Evolutionary conservation across 2,888 invertebrate species (phyloP), one percentile per base, ranked within the genome.

Genomic region (Chaitophorus viminalis): DNA sequence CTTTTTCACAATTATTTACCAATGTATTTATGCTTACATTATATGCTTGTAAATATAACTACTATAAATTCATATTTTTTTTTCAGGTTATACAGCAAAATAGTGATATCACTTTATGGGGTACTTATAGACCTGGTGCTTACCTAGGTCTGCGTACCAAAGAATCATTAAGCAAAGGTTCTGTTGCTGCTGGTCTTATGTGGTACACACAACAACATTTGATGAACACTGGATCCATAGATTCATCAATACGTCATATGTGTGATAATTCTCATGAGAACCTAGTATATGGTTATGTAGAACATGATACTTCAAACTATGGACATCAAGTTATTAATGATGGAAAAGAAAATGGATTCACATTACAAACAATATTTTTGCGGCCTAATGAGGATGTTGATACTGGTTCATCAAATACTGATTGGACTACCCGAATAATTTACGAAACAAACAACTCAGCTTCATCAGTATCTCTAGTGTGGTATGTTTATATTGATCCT

Each of bases 91-190:
- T 92, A 82, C 92, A 93, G 82, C 92, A 94, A n/a, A 96, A 95
- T 0, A 91, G 96, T 72, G 94, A 95, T 0, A 95, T 96, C 21
- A 93, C 95, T 74, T 97, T 95, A 92, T 99, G 99, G 99, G 99
- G 99, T 17, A 95, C 96, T 0, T 99, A 99, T 91, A 92, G 98
- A 39, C 95, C 98, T 0, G 96, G 96, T 0, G 94, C 95, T 3
- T 98, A 98, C 92, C 95, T 98, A 91, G 98, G 98, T 0, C 92
- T 99, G 91, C 97, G 98, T 92, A 97, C 97, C 0, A 93, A 99
- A 85, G 96, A 97, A 91, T 96, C 97, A 0, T 21, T 65, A n/a
- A 81, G 31, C 5, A 39, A 46, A 81, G 93, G 95, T 86, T 98
- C 99, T 0, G 94, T 98, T 0, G 95, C 98, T 0, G 95, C 97